Base-by-base conservation (phyloP, 2,888 invertebrate genomes). In the Orchesella flavescens region DNA sequence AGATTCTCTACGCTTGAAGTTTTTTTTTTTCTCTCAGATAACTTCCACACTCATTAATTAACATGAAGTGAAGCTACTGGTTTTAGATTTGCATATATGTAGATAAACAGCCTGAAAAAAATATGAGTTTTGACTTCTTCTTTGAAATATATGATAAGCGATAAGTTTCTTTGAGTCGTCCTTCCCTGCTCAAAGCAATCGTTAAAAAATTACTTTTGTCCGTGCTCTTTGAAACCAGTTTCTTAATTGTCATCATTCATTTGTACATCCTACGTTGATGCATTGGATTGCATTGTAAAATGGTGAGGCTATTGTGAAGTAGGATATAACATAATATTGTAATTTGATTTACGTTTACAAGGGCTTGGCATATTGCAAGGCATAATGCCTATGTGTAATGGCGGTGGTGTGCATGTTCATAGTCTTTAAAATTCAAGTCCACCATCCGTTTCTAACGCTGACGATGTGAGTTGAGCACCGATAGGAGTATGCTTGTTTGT, bases 41-140 rank as follows among this genome's bases (percentile, higher is more conserved):
- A 53, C 71, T 63, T 13, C 34, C 34, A n/a, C 34, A 71, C 49
- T 71, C 71, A 78, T 71, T 78, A 71, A 78, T 78, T 78, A 78
- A n/a, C 55, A 44, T 53, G 78, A 78, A n/a, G 71, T 24, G 71
- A 71, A 69, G 78, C 78, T 78, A 78, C 78, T 78, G 78, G 78
- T 78, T 78, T 78, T 78, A 78, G 63, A 78, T 63, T 49, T 19
- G 24, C 63, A 66, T 66, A 46, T 63, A 63, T 19, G 46, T 10
- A 66, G 66, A 66, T 13, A 23, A 53, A 15, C 13, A 44, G 21
- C 43, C 15, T 15, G 2, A n/a, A 17, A n/a, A 17, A 46, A 23
- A 57, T 57, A 59, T 19, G 21, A 59, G 10, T 43, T 63, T 63
- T 34, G 34, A 44, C 76, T 76, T 76, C 76, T 66, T 34, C 34